Conservation (phyloP, 2,888 invertebrate genomes). For the Scrobipalpa costella region DNA sequence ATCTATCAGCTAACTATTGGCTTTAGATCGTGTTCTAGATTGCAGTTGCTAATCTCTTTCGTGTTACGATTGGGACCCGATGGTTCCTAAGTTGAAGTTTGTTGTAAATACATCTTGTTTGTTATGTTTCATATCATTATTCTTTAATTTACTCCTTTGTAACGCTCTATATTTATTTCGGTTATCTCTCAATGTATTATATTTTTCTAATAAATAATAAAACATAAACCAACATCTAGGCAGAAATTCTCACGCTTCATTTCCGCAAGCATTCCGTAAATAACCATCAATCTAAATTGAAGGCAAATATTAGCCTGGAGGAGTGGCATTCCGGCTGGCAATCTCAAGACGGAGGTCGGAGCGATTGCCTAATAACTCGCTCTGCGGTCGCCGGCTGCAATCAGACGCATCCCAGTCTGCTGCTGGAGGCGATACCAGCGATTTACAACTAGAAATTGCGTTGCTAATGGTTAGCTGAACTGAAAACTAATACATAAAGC, state of each 20-base stretch:
- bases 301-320: slow-evolving; percentile 17
- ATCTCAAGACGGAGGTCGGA: slow-evolving; percentile 22
- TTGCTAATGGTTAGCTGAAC: neutral
- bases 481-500: neutral
- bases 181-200: no score
- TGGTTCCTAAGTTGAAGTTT: neutral
- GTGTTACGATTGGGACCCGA: neutral
- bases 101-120: no score
- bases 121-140: no score
- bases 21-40: neutral
- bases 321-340: slow-evolving; percentile 18
- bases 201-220: no score
- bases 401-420: slow-evolving; percentile 37
- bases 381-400: slow-evolving; percentile 35
- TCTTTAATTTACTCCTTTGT: no score
- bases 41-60: slow-evolving; percentile 12
- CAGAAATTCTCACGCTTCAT: neutral
- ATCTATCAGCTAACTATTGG: neutral
- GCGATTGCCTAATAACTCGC: slow-evolving; percentile 26
- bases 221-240: no score
- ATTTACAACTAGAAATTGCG: slow-evolving; percentile 9
- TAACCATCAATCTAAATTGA: slow-evolving; percentile 21
- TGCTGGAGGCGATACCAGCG: slow-evolving; percentile 2
- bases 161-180: no score
- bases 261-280: slow-evolving; percentile 9